phyloP scores from a whole-genome alignment of 2,888 invertebrate genomes.

The Leptopilina syphax region DNA sequence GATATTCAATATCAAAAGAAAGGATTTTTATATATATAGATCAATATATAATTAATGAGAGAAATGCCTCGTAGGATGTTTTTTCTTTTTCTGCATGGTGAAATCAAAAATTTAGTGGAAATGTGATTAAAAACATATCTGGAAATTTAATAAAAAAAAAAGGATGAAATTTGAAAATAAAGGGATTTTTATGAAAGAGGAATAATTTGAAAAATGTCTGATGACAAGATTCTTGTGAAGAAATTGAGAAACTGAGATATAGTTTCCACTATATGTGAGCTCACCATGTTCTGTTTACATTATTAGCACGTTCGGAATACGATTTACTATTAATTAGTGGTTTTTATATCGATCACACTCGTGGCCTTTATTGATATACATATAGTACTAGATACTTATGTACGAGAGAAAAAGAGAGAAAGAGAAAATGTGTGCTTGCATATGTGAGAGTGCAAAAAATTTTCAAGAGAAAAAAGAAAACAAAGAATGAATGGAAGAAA shows the following conservation, averaged over 20 bases:
- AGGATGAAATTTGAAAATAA: neutral
- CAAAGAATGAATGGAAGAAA: slow-evolving; percentile 49
- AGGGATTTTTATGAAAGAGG: too few species aligned
- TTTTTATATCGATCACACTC: slow-evolving; percentile 72
- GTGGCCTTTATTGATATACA: slow-evolving; percentile 74
- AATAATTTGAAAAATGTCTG: too few species aligned
- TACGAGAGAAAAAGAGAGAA: slow-evolving; percentile 49
- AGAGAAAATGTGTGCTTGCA: slow-evolving; percentile 43
- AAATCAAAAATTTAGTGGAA: neutral
- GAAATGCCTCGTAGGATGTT: slow-evolving; percentile 7
- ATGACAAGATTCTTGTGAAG: too few species aligned
- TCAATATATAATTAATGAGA: slow-evolving; percentile 20
- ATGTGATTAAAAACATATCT: neutral
- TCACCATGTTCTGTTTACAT: slow-evolving; percentile 24
- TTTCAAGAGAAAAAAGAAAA: slow-evolving; percentile 40
- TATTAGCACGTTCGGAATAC: slow-evolving; percentile 39
- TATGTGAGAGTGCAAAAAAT: slow-evolving; percentile 45
- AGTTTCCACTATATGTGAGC: neutral
- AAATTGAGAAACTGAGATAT: neutral
- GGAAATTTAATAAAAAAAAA: neutral
- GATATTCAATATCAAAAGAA: slow-evolving; percentile 38
- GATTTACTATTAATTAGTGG: slow-evolving; percentile 64
- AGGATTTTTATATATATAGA: slow-evolving; percentile 24
- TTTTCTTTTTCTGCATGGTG: slow-evolving; percentile 18
- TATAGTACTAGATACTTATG: slow-evolving; percentile 57